Evolutionary conservation across 2,797 vertebrate species (phyloP), one percentile per base, ranked within the genome.

Genomic region (Galaxias olidus): DNA sequence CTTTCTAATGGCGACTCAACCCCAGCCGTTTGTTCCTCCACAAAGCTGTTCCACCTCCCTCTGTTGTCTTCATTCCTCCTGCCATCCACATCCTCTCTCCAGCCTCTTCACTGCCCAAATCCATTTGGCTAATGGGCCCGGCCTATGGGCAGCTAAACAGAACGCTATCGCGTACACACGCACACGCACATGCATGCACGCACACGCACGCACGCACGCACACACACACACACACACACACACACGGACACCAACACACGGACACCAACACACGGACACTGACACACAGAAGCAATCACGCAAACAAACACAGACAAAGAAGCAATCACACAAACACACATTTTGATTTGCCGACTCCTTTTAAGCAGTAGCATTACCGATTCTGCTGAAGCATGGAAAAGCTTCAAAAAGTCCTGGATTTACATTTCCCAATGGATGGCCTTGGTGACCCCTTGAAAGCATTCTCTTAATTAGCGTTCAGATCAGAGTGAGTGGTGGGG

Each of bases 391-490:
- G 19, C 20, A 18, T 58, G 66, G 50, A 20, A 47, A 48, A 30
- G 15, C 30, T 30, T 30, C 30, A 30, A 30, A 30, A 30, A 30
- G 3, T 61, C 76, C 20, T 81, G 88, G 83, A 87, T 87, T 84
- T 80, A 82, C 59, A 65, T 80, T 78, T 69, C 49, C 18, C 78
- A 64, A 48, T 59, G 65, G 63, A 61, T 78, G 82, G 83, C 30
- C 52, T n/a, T 73, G 69, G 53, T 77, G 71, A 81, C 77, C 78
- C 78, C 72, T 77, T 72, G 74, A 59, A 47, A 73, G 82, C 72
- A 81, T 78, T 83, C 19, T 10, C 67, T 78, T 88, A 83, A 89
- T 88, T 86, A 86, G 71, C 64, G 69, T 49, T 57, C 48, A 65
- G 58, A 86, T 83, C 72, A 64, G 57, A 75, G 77, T 68, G 63